Base-by-base conservation (phyloP, 2,797 vertebrate species). In the Bradypodion pumilum region DNA sequence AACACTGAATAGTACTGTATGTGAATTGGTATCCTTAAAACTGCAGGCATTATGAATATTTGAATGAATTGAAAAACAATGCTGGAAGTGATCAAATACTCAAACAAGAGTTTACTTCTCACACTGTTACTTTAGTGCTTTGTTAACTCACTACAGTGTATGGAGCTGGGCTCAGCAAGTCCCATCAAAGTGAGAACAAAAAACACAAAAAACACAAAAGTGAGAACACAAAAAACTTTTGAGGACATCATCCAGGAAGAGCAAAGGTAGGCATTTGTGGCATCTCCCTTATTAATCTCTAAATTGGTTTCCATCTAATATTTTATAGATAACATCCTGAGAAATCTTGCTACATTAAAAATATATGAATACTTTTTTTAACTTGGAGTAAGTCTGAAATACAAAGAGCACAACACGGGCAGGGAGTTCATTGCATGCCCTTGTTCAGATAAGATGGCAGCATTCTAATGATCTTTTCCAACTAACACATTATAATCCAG, bases 11-110 rank as follows among this genome's bases (percentile, higher is more conserved):
- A 37, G 23, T 46, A 85, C 59, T n/a, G n/a, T n/a, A n/a, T n/a
- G 25, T 85, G 78, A 80, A 83, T 68, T 69, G 69, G 73, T 73
- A 68, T 74, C n/a, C 49, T 65, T 74, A 74, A 74, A 68, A 85
- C 68, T 68, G 60, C 29, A 59, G 63, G 60, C 42, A 66, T 59
- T 80, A 66, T 42, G 77, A 35, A 7, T 32, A 56, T 85, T 59
- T 85, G 77, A 85, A 74, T 74, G 44, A 8, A 68, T 32, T 56
- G 15, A 21, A 59, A 59, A 85, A 68, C 78, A 80, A 42, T 44
- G 37, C 60, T 74, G 12, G 25, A 15, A 32, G 27, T 74, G 78
- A 74, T 80, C 44, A 80, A 85, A 42, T 80, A 75, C 44, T 68
- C 62, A 27, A 5, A 68, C 74, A 84, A 74, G 35, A 73, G 44